Evolutionary conservation across 2,888 invertebrate genomes (phyloP), one percentile per base, ranked within the genome.

Genomic region (Atherix ibis): DNA sequence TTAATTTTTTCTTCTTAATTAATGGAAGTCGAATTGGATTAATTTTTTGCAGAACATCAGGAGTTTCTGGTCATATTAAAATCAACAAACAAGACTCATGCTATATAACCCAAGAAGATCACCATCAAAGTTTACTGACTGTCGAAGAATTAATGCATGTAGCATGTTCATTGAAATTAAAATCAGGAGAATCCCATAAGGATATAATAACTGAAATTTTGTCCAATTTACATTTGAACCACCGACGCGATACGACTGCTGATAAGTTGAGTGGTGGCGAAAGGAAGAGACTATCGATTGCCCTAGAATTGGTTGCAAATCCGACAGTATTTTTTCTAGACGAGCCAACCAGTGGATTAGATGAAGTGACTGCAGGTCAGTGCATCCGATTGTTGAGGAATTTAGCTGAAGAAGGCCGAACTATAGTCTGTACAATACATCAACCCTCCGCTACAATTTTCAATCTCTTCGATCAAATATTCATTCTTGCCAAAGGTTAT

Each of bases 321-420:
- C 85, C 83, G 0, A 80, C 80, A 16, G 71, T 83, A 14, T 79
- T 85, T 64, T 84, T 83, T 56, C 66, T 84, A 45, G 84, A 84
- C 52, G 84, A 84, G 55, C 84, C 84, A 0, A 84, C 84, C 1
- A 76, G 76, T 43, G 76, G 76, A 0, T 48, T 76, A 44, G 76
- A 76, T 49, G 73, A 69, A 30, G 76, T 76, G 3, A 70, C 75
- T 1, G 71, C 73, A 0, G 58, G 64, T 1, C 70, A 73, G 45
- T 72, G 73, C 40, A 62, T 76, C 18, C 66, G 67, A 29, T 49
- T 76, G 30, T 51, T 76, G 27, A 62, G 63, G 16, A 63, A 65
- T 28, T 47, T 76, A 44, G 73, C 76, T 0, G 59, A 66, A 29
- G 69, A 73, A 48, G 75, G 75, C 3, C 64, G 73, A 22, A 76